Evolutionary conservation across 1,140 invertebrate species (phyloP).

Genomic region (Sweltsa coloradensis): DNA sequence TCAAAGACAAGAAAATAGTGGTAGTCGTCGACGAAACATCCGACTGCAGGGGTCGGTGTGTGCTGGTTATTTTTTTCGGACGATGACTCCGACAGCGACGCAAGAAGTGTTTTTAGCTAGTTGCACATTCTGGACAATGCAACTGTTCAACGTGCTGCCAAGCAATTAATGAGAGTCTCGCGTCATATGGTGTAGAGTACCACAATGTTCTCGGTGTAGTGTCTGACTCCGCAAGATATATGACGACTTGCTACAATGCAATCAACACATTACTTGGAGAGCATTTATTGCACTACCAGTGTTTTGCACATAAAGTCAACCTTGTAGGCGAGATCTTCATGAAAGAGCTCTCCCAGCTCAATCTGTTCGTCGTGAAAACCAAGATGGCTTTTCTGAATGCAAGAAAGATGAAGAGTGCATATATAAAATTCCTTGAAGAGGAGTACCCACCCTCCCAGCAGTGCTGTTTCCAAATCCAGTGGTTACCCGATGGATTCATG

Average conservation of each 20-base stretch:
- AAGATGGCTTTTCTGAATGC: background rate
- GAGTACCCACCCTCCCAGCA: background rate
- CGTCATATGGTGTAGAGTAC: background rate
- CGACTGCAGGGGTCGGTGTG: background rate
- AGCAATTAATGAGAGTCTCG: background rate
- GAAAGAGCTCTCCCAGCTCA: background rate
- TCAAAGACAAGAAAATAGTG: background rate
- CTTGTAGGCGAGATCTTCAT: background rate
- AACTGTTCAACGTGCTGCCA: background rate
- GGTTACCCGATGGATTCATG: background rate
- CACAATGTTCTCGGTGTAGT: background rate
- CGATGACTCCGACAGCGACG: background rate
- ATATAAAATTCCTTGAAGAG: background rate
- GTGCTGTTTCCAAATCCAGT: background rate
- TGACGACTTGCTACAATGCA: background rate
- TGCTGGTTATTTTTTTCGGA: background rate
- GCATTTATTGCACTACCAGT: background rate
- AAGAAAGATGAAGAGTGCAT: background rate
- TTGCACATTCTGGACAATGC: slow-evolving; percentile 1
- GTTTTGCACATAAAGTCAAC: background rate
- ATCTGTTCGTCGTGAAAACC: background rate
- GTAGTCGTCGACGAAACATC: background rate
- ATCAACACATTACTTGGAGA: background rate
- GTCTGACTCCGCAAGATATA: background rate
- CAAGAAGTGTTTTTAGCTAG: background rate